These are phyloP conservation scores for Ahaetulla prasina DNA, from an alignment of 2,113 vertebrate species.

Conservation along the genomic window DNA sequence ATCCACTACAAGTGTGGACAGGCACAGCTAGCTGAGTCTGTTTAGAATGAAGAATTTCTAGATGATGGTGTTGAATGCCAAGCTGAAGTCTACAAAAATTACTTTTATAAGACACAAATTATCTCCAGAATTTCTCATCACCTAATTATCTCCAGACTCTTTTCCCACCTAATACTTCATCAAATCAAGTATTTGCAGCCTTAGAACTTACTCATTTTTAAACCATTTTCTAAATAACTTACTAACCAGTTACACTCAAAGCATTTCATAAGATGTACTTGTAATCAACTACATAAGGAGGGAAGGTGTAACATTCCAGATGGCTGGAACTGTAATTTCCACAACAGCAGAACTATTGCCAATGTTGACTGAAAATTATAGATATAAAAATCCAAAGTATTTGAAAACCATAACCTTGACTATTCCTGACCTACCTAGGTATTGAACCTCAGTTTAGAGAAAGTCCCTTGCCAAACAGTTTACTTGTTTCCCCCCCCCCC, in stretches of 20 bases:
- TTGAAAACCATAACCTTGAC: not conserved
- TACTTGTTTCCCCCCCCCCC: too few species aligned
- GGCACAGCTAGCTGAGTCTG: not conserved
- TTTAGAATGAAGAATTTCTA: not conserved
- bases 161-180: not conserved
- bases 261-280: not conserved
- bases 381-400: not conserved
- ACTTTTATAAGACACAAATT: not conserved
- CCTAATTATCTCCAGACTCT: not conserved
- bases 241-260: not conserved
- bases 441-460: not conserved
- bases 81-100: not conserved
- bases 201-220: not conserved
- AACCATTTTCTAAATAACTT: not conserved
- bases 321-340: not conserved
- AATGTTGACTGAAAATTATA: not conserved
- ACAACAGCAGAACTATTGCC: not conserved
- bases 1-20: not conserved
- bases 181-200: not conserved
- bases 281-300: not conserved
- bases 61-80: not conserved
- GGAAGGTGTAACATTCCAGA: not conserved
- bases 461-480: not conserved
- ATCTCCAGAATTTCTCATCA: not conserved
- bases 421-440: not conserved